Conservation (phyloP, 2,113 vertebrate species). For the Rhinolophus sinicus region DNA sequence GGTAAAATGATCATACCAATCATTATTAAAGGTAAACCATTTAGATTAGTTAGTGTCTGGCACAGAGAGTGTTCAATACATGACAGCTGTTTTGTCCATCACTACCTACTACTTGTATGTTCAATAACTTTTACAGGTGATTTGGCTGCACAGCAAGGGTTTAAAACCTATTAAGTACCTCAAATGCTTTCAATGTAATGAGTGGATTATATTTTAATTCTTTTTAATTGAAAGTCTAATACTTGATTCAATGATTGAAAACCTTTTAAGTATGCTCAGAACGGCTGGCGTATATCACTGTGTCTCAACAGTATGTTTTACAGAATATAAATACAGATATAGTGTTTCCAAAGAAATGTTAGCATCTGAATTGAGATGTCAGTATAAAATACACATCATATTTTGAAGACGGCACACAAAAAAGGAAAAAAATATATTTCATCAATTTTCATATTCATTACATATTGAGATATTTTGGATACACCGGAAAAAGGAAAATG, state of each 20-base stretch:
- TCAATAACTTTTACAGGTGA: not conserved
- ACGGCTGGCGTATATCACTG: not conserved
- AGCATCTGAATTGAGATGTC: not conserved
- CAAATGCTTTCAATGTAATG: not conserved
- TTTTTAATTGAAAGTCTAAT: not conserved
- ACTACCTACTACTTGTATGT: no score
- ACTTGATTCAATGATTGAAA: not conserved
- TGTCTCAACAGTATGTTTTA: not conserved
- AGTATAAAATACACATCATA: not conserved
- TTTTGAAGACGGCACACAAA: not conserved
- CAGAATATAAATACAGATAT: not conserved
- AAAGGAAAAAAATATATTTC: not conserved
- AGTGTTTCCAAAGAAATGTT: not conserved
- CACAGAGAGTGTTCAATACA: not conserved
- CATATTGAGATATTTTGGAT: not conserved
- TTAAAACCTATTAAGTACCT: not conserved
- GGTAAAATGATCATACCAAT: not conserved
- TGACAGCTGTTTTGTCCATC: not conserved
- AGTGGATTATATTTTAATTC: not conserved
- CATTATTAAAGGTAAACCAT: not conserved
- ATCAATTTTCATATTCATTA: not conserved
- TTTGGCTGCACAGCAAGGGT: not conserved
- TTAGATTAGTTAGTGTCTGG: not conserved
- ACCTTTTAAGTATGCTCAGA: not conserved
- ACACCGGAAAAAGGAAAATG: not conserved